These are phyloP conservation scores for Lepilemur ruficaudatus DNA, from an alignment of 2,797 vertebrate species.

Conservation along the genomic window DNA sequence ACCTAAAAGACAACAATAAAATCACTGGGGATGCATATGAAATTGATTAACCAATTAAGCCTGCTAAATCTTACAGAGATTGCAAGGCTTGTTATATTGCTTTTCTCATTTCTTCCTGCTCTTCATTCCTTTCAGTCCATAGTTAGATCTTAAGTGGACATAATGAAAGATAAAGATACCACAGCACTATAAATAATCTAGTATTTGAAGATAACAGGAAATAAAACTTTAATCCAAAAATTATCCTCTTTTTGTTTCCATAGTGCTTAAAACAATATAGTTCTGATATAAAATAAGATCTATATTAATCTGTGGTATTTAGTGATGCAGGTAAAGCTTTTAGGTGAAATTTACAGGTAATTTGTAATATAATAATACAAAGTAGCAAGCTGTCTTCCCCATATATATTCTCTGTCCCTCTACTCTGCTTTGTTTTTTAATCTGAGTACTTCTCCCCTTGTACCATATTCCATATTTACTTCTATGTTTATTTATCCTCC, in stretches of 20 bases:
- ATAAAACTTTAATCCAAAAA: constrained; percentile 20
- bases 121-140: background rate
- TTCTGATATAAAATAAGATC: background rate
- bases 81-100: background rate
- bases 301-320: background rate
- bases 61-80: background rate
- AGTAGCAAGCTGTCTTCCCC: background rate
- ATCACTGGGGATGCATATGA: background rate
- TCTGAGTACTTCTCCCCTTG: background rate
- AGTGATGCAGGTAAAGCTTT: background rate
- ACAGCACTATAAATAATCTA: background rate
- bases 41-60: background rate
- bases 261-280: background rate
- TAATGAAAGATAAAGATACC: background rate
- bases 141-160: background rate
- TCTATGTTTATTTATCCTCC: background rate
- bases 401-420: background rate
- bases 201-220: background rate
- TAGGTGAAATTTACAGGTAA: background rate
- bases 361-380: background rate
- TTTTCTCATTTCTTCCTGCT: background rate
- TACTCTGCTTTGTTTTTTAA: constrained; percentile 12
- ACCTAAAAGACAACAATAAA: background rate
- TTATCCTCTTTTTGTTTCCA: background rate
- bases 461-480: background rate